These are phyloP conservation scores for Nemopilema nomurai DNA, from an alignment of 30 jellyfish, hydroid and myxozoan species.

Conservation along the genomic window DNA sequence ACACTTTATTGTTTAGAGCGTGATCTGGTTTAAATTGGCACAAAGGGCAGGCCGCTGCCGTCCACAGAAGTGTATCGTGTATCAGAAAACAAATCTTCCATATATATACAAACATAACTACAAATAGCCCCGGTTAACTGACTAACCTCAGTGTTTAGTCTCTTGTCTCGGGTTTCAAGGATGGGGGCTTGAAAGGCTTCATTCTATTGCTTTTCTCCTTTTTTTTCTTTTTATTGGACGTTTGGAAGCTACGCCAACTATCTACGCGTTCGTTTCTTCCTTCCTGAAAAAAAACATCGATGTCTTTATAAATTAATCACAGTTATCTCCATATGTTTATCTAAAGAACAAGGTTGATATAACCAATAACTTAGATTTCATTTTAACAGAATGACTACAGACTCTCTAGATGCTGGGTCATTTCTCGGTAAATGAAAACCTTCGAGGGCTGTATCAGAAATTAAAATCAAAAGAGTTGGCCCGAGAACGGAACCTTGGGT, in stretches of 20 bases:
- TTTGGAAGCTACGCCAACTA: constrained; percentile 94
- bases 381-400: too few relatives aligned
- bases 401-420: too few relatives aligned
- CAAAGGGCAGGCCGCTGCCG: not conserved
- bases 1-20: too few relatives aligned
- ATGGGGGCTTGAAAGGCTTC: constrained; percentile 90
- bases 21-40: too few relatives aligned
- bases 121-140: constrained; percentile 6
- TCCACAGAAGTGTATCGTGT: not conserved
- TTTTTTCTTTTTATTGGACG: constrained; percentile 72
- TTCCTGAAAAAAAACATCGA: constrained; percentile 81
- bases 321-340: too few relatives aligned
- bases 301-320: too few relatives aligned
- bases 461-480: too few relatives aligned
- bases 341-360: not conserved
- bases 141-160: constrained; percentile 26
- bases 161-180: constrained; percentile 84
- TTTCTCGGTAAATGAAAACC: too few relatives aligned
- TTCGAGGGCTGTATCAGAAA: too few relatives aligned
- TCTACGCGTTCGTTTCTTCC: constrained; percentile 88
- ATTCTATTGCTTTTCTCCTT: constrained; percentile 28
- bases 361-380: not conserved
- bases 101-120: not conserved
- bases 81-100: not conserved
- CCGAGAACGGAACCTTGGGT: too few relatives aligned